Evolutionary conservation across 2,113 vertebrate genomes (phyloP).

Genomic region (Machaerirhynchus nigripectus): DNA sequence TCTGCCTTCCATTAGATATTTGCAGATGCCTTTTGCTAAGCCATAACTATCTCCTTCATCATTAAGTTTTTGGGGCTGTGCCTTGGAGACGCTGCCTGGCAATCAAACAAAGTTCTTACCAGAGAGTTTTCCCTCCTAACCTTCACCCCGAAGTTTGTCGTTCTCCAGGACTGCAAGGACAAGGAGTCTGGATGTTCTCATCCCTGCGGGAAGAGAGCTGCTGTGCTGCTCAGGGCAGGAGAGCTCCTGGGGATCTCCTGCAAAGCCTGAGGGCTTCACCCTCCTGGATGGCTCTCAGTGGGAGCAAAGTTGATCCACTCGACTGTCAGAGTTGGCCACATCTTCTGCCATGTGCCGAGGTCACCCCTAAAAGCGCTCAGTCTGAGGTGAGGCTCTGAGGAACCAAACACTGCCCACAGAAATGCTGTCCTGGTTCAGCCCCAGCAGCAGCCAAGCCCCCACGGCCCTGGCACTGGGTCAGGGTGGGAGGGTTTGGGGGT

Average conservation of each 20-base stretch:
- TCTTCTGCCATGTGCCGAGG: neutral
- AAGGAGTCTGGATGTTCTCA: neutral
- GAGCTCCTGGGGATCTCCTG: neutral
- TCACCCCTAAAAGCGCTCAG: neutral
- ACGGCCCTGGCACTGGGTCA: rapidly evolving
- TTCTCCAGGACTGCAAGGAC: neutral
- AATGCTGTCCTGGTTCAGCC: neutral
- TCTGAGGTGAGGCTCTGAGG: neutral
- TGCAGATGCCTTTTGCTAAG: neutral
- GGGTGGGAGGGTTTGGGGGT: neutral
- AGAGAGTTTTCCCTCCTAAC: neutral
- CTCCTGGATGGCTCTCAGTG: neutral
- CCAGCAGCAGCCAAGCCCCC: neutral
- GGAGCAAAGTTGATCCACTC: neutral
- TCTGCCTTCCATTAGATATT: neutral
- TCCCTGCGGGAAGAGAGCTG: neutral
- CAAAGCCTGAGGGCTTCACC: neutral
- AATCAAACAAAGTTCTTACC: neutral
- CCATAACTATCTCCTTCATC: neutral
- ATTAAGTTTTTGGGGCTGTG: neutral
- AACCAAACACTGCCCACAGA: neutral
- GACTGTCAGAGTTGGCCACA: rapidly evolving
- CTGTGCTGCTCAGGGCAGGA: neutral
- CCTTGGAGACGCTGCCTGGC: neutral
- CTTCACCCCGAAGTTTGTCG: rapidly evolving